Base-by-base conservation (phyloP, 1,140 invertebrate species). In the Hypsibius dujardini region DNA sequence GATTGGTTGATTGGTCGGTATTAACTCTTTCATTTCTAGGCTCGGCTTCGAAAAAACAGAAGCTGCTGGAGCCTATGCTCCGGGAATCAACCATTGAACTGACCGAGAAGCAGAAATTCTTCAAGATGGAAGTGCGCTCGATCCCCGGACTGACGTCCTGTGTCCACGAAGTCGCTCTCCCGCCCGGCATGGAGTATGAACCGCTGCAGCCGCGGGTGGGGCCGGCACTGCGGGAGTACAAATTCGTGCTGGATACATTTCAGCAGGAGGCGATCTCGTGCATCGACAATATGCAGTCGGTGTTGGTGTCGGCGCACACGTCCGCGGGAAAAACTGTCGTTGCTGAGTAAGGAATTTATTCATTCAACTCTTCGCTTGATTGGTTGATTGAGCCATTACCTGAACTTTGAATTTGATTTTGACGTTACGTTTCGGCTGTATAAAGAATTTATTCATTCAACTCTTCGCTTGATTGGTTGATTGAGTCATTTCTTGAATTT, bases 271-370 rank as follows among this genome's bases (percentile, higher is more conserved):
- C 96, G 1, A 90, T 99, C 72, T 80, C 91, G 46, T 99, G 95
- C 80, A 88, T 99, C 74, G 94, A 99, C 78, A 98, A 98, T 80
- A 88, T 93, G 78, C 94, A 85, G 74, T 97, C 94, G 42, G 95
- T 98, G 7, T 83, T 99, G 42, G 95, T 99, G 0, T 97, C 95
- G 0, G 95, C 96, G 46, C 96, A 99, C 79, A 99, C 96, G 2
- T 98, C 95, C n/a, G 95, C 96, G 73, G 96, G 96, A 69, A 98
- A 99, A 86, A 98, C 95, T 70, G 95, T 98, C 42, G 92, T 97
- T 50, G 95, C 94, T 47, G 92, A 97, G 88, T 96, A 86, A 85
- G 89, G 86, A 71, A 76, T 74, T 73, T 72, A 75, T 70, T 74
- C 2, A 42, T 47, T 28, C 28, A 28, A 28, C 50, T 7, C n/a